phyloP scores from a whole-genome alignment of 2,888 invertebrate genomes.

The Diachrysia chrysitis region DNA sequence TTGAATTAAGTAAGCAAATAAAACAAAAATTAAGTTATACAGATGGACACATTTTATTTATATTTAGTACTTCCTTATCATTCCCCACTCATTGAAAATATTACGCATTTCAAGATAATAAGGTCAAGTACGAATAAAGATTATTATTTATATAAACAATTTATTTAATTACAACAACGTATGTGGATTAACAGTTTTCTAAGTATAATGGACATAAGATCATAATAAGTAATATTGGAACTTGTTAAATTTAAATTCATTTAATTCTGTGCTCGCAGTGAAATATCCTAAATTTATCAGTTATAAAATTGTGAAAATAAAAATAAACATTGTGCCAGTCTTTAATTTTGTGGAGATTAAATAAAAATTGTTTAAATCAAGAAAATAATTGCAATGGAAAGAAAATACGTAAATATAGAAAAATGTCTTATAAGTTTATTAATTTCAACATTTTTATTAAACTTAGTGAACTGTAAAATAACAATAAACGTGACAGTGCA shows the following conservation, averaged over 20 bases:
- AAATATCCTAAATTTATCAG: not conserved
- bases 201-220: not conserved
- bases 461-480: conserved; percentile 61
- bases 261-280: not conserved
- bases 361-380: not conserved
- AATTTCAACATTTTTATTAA: conserved; percentile 8
- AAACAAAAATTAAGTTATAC: not conserved
- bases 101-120: conserved; percentile 33
- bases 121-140: conserved; percentile 40
- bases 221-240: not conserved
- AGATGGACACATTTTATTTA: not conserved
- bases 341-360: not conserved
- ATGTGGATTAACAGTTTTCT: conserved; percentile 6
- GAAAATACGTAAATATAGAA: not conserved
- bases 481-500: conserved; percentile 66
- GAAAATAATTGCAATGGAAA: not conserved
- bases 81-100: conserved; percentile 6
- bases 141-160: conserved; percentile 13
- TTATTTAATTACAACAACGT: conserved; percentile 14
- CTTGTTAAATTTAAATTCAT: too few species aligned
- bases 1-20: not conserved
- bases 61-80: not conserved
- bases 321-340: not conserved
- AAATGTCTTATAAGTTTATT: conserved; percentile 33
- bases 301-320: not conserved